phyloP scores from a whole-genome alignment of 2,113 vertebrate species.

The Passer domesticus region DNA sequence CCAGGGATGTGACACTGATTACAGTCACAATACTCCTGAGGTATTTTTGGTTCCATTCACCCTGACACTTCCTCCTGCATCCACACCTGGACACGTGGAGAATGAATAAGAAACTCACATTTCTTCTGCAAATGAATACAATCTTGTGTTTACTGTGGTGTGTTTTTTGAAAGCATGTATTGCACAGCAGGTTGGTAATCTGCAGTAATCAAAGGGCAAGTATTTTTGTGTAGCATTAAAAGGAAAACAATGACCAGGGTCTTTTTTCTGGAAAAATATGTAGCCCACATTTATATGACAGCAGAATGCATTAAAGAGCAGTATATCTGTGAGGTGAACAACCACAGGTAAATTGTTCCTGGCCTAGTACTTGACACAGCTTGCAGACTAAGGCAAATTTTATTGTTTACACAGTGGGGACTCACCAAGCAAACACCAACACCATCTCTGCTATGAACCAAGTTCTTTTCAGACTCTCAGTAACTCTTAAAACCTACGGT shows the following conservation, averaged over 20 bases:
- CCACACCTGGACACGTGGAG: neutral
- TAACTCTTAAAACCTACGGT: neutral
- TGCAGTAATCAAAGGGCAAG: neutral
- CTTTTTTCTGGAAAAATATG: neutral
- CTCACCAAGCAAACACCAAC: neutral
- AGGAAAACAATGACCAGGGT: neutral
- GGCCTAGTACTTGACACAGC: neutral
- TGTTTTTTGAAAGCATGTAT: neutral
- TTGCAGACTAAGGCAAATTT: neutral
- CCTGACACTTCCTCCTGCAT: neutral
- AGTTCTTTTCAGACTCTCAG: neutral
- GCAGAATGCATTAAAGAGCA: neutral
- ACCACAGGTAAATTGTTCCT: neutral
- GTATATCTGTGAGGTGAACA: neutral
- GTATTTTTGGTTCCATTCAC: neutral
- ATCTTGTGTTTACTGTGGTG: neutral
- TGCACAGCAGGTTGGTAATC: neutral
- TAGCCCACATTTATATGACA: neutral
- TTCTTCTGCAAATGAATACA: neutral
- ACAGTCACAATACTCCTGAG: neutral
- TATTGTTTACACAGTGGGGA: neutral
- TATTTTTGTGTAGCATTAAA: conserved; percentile 31
- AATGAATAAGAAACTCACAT: neutral
- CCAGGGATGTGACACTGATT: neutral
- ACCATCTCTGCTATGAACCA: neutral